A percentile compares a stretch with the other conserved stretches of the same genome.
Evolutionary conservation across 2,888 invertebrate species (phyloP).

Genomic region (Noctua comes): DNA sequence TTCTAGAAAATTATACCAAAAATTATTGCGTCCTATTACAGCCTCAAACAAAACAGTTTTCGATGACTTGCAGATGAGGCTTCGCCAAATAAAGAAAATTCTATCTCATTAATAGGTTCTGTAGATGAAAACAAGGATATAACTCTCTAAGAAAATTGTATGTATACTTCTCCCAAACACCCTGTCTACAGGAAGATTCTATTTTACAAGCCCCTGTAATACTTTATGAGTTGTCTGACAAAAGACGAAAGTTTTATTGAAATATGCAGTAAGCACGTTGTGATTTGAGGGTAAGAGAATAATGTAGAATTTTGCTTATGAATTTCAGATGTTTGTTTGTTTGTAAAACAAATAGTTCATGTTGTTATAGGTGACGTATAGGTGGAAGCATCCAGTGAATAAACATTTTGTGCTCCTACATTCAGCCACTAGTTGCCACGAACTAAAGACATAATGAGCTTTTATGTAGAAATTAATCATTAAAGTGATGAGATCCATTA

Average conservation of each 20-base stretch:
- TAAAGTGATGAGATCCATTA: background rate
- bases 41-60: background rate
- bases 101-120: background rate
- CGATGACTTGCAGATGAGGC: background rate
- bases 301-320: conserved; percentile 3
- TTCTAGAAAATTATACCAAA: too few relatives aligned
- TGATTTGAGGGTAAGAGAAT: conserved; percentile 30
- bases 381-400: too few relatives aligned
- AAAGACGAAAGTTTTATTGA: conserved; percentile 42
- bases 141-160: background rate
- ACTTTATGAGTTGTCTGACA: conserved; percentile 52
- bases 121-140: background rate
- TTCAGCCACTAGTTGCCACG: too few relatives aligned
- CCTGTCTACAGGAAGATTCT: conserved; percentile 27
- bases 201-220: conserved; percentile 51
- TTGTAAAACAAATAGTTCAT: background rate
- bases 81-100: background rate
- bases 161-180: background rate
- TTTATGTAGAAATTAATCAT: too few relatives aligned
- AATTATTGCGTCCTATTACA: background rate
- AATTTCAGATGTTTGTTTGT: conserved; percentile 12
- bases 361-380: background rate
- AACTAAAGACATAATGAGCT: too few relatives aligned
- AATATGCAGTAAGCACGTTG: conserved; percentile 40
- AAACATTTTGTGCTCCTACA: too few relatives aligned